Evolutionary conservation across 2,797 vertebrate species (phyloP).

Genomic region (Dendrocincla fuliginosa): DNA sequence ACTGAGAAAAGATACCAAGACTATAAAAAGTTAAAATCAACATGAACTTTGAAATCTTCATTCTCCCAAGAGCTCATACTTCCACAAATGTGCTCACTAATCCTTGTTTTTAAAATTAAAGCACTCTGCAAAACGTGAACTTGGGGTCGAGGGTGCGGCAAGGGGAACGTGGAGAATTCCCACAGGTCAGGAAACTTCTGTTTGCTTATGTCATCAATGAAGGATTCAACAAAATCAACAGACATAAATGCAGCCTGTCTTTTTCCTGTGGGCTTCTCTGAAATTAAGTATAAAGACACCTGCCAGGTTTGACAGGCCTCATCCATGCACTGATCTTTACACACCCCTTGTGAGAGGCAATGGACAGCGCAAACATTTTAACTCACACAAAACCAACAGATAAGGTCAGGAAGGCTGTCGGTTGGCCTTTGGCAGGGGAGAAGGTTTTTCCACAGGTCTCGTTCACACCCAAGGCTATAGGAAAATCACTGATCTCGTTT

Average conservation of each 20-base stretch:
- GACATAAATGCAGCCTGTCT: neutral
- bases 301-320: neutral
- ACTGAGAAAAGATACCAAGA: conserved; percentile 43
- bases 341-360: neutral
- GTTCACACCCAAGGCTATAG: neutral
- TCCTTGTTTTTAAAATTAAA: conserved; percentile 46
- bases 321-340: neutral
- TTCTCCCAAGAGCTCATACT: conserved; percentile 12
- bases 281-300: neutral
- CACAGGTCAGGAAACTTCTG: conserved; percentile 27
- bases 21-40: conserved; percentile 56
- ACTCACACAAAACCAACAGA: neutral
- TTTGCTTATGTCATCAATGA: conserved; percentile 16
- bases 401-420: neutral
- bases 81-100: neutral
- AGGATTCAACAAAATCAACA: conserved; percentile 9
- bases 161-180: conserved; percentile 39
- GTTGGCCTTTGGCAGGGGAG: neutral
- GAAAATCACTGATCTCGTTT: neutral
- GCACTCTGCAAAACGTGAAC: conserved; percentile 48
- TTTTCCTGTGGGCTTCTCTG: neutral
- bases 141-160: conserved; percentile 46
- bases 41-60: conserved; percentile 62
- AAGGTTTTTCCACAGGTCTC: neutral
- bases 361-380: conserved; percentile 2